phyloP scores from a whole-genome alignment of 2,888 invertebrate genomes.

The Ophion costatus region DNA sequence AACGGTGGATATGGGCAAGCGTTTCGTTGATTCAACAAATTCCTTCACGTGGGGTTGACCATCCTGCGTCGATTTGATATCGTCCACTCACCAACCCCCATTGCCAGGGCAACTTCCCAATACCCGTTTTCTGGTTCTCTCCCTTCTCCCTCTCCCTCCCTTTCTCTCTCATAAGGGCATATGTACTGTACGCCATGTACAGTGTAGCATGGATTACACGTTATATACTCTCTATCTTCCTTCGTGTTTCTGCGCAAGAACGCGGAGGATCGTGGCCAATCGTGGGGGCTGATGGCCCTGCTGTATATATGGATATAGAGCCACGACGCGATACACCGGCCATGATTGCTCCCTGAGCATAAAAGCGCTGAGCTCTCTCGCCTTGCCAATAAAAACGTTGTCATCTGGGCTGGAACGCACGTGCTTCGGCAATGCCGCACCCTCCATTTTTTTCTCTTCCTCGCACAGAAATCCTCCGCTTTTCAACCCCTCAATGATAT shows the following conservation, averaged over 20 bases:
- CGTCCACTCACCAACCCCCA: constrained; percentile 28
- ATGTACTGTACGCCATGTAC: background rate
- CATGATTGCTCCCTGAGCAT: constrained; percentile 77
- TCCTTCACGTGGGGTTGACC: constrained; percentile 43
- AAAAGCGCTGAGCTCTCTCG: constrained; percentile 67
- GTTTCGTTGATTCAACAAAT: constrained; percentile 69
- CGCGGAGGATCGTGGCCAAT: constrained; percentile 55
- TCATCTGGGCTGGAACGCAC: constrained; percentile 77
- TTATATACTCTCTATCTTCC: constrained; percentile 39
- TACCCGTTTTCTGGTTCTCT: constrained; percentile 31
- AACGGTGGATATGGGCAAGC: constrained; percentile 63
- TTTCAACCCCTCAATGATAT: background rate
- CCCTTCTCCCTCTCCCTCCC: background rate
- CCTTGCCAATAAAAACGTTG: constrained; percentile 80
- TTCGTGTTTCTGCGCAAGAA: constrained; percentile 40
- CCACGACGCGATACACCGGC: constrained; percentile 59
- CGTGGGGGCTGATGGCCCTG: constrained; percentile 35
- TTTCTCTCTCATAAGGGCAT: constrained; percentile 1
- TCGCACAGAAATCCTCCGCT: background rate
- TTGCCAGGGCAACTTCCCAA: constrained; percentile 46
- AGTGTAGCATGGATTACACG: constrained; percentile 16
- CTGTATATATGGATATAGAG: constrained; percentile 19
- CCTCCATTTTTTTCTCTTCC: constrained; percentile 22
- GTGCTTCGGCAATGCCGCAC: constrained; percentile 72
- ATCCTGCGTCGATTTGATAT: constrained; percentile 42